Base-by-base conservation (phyloP, 53 echinoderm and acorn worm genomes). In the Pentamera pediparva region DNA sequence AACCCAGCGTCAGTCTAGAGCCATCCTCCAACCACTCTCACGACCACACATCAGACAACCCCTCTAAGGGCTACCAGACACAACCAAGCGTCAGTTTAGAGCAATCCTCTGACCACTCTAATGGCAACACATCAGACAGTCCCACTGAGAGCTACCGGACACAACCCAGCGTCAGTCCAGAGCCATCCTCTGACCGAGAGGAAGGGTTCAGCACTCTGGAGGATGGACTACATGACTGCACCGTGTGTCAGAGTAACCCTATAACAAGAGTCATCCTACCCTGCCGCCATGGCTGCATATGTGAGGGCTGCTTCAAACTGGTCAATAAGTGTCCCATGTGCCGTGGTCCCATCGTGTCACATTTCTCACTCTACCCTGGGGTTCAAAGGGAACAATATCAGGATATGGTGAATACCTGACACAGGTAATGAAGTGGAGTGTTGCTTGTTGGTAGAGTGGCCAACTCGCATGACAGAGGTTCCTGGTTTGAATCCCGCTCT, bases 271-370 rank as follows among this genome's bases (percentile, higher is more conserved):
- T 80, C 20, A 85, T 95, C 30, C 41, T 95, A 38, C 95, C 94
- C 0, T 95, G 95, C 53, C 79, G 90, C 35, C 95, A 95, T 55
- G 84, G 87, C 3, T 95, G 90, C 55, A 39, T 90, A 11, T 95
- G 95, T 54, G 61, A 76, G 10, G 35, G 45, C 3, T 95, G 95
- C 73, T 61, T 95, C n/a, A 70, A 75, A 28, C 53, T 91, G 38
- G 56, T 95, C 30, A 71, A 64, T 37, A 87, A 76, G 55, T 95
- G 95, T 69, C 95, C 95, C 29, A 91, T 95, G 78, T 95, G 95
- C 69, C 69, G 95, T 4, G 85, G 85, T 4, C 22, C 56, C 17
- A 82, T 95, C 5, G 40, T 59, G n/a, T 87, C 87, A 1, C 87
- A 80, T 59, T 95, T 95, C 52, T 78, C 47, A 5, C 41, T 89